A percentile compares a stretch with the other conserved stretches of the same genome.
phyloP scores from a whole-genome alignment of 1,140 invertebrate species.

The Caenorhabditis latens region DNA sequence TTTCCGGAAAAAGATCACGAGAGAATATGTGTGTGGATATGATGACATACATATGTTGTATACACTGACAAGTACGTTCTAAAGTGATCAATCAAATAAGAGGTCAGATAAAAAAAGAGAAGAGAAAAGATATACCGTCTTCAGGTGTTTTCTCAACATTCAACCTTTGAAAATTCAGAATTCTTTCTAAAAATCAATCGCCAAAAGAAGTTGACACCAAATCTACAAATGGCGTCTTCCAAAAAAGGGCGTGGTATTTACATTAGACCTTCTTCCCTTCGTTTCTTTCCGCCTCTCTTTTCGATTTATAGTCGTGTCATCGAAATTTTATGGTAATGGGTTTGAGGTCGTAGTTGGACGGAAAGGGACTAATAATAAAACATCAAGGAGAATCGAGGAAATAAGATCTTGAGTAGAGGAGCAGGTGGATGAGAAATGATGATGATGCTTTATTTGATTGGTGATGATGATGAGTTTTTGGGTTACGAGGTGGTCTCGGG shows the following conservation, averaged over 20 bases:
- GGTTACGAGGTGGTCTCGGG: no score
- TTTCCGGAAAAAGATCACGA: slow-evolving; percentile 27
- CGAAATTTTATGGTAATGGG: slow-evolving; percentile 47
- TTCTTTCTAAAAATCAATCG: no score
- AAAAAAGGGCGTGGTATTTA: slow-evolving; percentile 48
- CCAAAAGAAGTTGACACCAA: no score
- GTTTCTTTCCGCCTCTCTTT: neutral
- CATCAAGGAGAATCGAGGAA: neutral
- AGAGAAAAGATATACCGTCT: no score
- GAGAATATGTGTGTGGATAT: neutral
- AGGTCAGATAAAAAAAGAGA: no score
- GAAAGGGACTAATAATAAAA: slow-evolving; percentile 1
- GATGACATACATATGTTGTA: neutral
- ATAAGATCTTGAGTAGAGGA: neutral
- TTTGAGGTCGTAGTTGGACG: slow-evolving; percentile 6
- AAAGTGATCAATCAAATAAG: neutral
- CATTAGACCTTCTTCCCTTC: neutral
- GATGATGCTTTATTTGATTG: no score
- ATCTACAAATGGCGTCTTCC: neutral
- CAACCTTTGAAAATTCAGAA: no score
- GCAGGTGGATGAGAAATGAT: neutral
- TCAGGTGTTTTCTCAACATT: no score
- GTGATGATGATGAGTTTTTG: neutral
- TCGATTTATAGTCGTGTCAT: slow-evolving; percentile 39
- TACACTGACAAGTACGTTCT: neutral